Evolutionary conservation across 2,113 vertebrate genomes (phyloP).

Genomic region (Anguilla rostrata): DNA sequence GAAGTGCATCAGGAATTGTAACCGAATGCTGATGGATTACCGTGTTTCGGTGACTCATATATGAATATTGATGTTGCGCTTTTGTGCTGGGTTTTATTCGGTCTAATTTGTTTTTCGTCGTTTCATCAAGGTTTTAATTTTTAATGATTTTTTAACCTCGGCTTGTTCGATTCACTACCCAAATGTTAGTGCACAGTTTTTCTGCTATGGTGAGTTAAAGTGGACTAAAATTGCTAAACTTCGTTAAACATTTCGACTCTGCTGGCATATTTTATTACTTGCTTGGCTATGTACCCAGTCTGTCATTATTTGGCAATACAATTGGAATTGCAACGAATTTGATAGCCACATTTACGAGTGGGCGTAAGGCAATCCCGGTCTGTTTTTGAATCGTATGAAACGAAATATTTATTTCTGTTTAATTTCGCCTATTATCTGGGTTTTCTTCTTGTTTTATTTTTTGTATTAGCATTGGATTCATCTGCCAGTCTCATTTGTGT

Average conservation of each 20-base stretch:
- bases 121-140: slow-evolving; percentile 55
- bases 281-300: slow-evolving; percentile 15
- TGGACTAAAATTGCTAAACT: background rate
- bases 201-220: slow-evolving; percentile 96
- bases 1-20: slow-evolving; percentile 81
- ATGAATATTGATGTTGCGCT: slow-evolving; percentile 74
- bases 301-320: background rate
- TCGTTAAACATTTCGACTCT: background rate
- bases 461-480: background rate
- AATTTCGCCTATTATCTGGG: background rate
- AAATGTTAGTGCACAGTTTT: slow-evolving; percentile 99
- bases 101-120: slow-evolving; percentile 55
- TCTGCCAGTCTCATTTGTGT: background rate
- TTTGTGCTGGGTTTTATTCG: slow-evolving; percentile 68
- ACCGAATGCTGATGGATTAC: slow-evolving; percentile 93
- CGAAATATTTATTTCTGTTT: background rate
- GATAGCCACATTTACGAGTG: background rate
- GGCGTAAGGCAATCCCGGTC: background rate
- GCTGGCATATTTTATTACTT: slow-evolving; percentile 2
- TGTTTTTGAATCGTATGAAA: background rate
- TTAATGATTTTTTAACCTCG: slow-evolving; percentile 29
- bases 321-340: background rate
- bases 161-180: slow-evolving; percentile 71
- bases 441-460: slow-evolving; percentile 12
- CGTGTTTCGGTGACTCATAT: slow-evolving; percentile 73